Evolutionary conservation across 1,140 invertebrate genomes (phyloP), one percentile per base, ranked within the genome.

Genomic region (Brachionus calyciflorus): DNA sequence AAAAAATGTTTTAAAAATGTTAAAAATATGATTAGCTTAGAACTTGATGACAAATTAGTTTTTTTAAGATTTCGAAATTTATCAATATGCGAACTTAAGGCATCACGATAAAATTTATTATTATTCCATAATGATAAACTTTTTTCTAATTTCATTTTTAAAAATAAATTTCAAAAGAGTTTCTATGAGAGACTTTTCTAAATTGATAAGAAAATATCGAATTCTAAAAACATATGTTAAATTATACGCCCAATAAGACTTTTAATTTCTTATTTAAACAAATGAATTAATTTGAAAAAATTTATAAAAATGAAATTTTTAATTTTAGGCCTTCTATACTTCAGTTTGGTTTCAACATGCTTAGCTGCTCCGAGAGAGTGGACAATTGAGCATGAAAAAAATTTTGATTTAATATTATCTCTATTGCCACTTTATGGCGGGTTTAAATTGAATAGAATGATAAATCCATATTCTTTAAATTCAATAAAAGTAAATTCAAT

Each of bases 381-480:
- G 33, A 37, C 3, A 5, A 37, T 5, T 37, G 33, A 37, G 33
- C 55, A 17, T 26, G 6, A 60, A 37, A 10, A 46, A 65, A 65
- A 73, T 73, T 73, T 73, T 30, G 69, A 73, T 55, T 19, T 73
- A 12, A 33, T 73, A 21, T 12, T 73, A 0, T 14, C 37, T 51
- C 24, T 73, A 17, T 30, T 73, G 33, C 69, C 69, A 14, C 19
- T 73, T 4, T 73, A 73, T 73, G 69, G 69, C 3, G 51, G 51
- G 24, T 51, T 73, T 30, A 73, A 51, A 28, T 21, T 73, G 1
- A 51, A 30, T 24, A 33, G 46, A 49, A 73, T 73, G 46, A 73
- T 73, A 12, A 51, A 49, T 21, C 46, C 28, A 21, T 33, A 12
- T 28, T 51, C 46, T 51, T 10, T 73, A 6, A 51, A 7, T 12